Evolutionary conservation across 2,113 vertebrate genomes (phyloP).

Genomic region (Aleadryas rufinucha): DNA sequence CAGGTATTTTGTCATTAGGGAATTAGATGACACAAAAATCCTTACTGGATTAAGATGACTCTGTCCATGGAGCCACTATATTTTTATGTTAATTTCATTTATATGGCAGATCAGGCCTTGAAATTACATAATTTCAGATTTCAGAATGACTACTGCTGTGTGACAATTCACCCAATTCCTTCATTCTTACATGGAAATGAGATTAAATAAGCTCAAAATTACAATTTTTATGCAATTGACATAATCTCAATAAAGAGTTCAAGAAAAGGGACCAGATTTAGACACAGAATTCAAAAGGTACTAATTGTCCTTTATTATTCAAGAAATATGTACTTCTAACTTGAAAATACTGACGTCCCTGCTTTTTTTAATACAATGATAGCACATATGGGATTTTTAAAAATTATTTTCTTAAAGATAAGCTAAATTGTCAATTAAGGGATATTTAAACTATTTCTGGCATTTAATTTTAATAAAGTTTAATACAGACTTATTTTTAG

Average conservation of each 20-base stretch:
- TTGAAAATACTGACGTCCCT: background rate
- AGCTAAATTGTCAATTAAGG: background rate
- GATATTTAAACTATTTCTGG: background rate
- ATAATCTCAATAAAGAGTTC: background rate
- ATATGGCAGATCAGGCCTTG: background rate
- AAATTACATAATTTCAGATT: background rate
- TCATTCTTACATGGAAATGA: background rate
- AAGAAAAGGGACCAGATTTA: background rate
- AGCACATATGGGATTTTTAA: background rate
- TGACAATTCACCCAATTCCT: background rate
- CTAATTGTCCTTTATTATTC: background rate
- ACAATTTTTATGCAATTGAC: background rate
- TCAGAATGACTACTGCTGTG: background rate
- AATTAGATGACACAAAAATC: background rate
- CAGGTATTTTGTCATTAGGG: background rate
- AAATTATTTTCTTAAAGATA: background rate
- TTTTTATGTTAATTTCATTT: background rate
- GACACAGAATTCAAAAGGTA: background rate
- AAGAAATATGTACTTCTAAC: background rate
- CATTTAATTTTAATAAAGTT: background rate
- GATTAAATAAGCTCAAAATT: background rate
- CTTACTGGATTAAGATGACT: background rate
- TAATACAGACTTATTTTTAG: background rate
- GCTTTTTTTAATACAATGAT: background rate
- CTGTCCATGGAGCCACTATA: background rate